These are phyloP conservation scores for Theodoxus fluviatilis DNA, from an alignment of 2,888 invertebrate species.

Conservation along the genomic window DNA sequence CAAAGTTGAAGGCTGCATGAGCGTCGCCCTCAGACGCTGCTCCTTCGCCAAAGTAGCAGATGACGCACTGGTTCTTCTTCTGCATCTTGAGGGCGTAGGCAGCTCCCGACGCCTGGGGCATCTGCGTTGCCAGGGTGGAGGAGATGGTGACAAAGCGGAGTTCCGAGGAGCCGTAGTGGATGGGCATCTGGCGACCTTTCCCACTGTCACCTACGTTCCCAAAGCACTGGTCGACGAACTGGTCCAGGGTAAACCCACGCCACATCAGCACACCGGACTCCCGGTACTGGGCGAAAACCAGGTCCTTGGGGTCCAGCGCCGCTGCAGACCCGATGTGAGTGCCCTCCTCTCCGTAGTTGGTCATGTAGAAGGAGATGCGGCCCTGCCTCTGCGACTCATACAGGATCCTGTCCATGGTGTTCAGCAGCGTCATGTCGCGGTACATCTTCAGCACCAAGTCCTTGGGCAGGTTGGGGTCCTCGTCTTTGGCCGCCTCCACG, in stretches of 20 bases:
- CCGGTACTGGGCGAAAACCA: constrained; percentile 94
- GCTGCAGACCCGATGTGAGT: constrained; percentile 93
- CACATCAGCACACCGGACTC: constrained; percentile 92
- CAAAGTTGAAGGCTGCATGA: constrained; percentile 96
- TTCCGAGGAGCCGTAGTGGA: constrained; percentile 88
- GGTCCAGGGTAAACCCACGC: constrained; percentile 82
- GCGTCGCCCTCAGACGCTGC: constrained; percentile 98
- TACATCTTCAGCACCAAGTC: constrained; percentile 87
- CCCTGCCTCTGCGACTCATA: constrained; percentile 96
- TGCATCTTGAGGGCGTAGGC: constrained; percentile 87
- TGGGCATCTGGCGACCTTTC: constrained; percentile 94
- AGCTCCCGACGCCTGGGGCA: constrained; percentile 86
- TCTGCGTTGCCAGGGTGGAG: constrained; percentile 91
- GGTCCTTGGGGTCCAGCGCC: constrained; percentile 78
- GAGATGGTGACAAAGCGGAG: constrained; percentile 91
- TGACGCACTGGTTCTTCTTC: constrained; percentile 71
- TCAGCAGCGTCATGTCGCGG: constrained; percentile 85
- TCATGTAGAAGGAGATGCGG: constrained; percentile 98
- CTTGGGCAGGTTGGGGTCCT: constrained; percentile 72
- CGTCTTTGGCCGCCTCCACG: constrained; percentile 66
- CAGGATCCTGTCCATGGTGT: constrained; percentile 91
- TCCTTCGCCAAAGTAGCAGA: constrained; percentile 72
- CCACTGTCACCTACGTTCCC: constrained; percentile 85
- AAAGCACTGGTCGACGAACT: constrained; percentile 93
- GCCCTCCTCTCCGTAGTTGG: constrained; percentile 94